These are phyloP conservation scores for Calephelis perditalis DNA, from an alignment of 2,888 invertebrate species.

Conservation along the genomic window DNA sequence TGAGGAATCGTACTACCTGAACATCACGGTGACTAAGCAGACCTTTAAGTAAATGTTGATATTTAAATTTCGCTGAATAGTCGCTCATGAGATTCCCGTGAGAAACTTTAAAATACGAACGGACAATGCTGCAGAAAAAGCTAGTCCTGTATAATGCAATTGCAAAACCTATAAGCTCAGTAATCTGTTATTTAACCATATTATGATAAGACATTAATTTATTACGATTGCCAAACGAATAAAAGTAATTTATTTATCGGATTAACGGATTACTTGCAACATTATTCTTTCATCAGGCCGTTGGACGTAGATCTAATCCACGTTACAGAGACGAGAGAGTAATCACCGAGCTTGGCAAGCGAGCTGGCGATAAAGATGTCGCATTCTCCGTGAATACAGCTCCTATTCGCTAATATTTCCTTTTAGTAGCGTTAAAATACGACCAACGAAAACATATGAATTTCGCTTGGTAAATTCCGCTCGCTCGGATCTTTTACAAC, in stretches of 20 bases:
- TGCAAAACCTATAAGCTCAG: too few species aligned
- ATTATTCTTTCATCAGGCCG: background rate
- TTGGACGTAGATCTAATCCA: conserved; percentile 5
- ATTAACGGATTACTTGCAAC: background rate
- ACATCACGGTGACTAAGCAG: too few species aligned
- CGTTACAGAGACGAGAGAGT: conserved; percentile 11
- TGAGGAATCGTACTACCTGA: too few species aligned
- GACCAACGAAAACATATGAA: conserved; percentile 8
- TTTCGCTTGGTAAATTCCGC: background rate
- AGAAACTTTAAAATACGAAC: too few species aligned
- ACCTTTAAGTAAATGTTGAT: too few species aligned
- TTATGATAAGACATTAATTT: background rate
- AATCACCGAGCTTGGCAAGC: conserved; percentile 12
- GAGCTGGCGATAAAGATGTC: conserved; percentile 8
- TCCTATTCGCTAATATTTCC: conserved; percentile 11
- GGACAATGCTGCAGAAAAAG: too few species aligned
- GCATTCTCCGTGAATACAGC: conserved; percentile 10
- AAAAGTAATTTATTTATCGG: background rate
- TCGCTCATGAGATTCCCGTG: too few species aligned
- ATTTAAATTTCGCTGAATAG: too few species aligned
- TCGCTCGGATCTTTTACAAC: background rate
- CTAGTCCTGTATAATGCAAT: too few species aligned
- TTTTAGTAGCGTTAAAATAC: conserved; percentile 10
- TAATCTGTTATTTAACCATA: too few species aligned
- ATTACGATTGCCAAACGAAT: background rate